phyloP scores from a whole-genome alignment of 2,113 vertebrate genomes.

The western clawed frog (Xenopus tropicalis) region DNA sequence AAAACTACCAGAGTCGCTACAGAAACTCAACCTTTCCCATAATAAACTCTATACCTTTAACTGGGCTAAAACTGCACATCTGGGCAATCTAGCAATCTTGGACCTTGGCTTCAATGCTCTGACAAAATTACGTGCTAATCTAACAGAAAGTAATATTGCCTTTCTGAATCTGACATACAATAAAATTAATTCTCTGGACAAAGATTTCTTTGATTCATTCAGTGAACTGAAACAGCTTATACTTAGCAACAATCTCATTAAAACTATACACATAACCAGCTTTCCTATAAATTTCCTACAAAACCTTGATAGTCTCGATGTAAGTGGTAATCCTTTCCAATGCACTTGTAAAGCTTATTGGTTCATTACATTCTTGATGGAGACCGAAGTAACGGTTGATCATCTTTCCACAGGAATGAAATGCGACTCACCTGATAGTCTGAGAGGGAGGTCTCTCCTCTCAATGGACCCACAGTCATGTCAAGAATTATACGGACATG shows the following conservation, averaged over 20 bases:
- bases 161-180: slow-evolving; percentile 74
- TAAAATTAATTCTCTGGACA: slow-evolving; percentile 57
- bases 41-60: slow-evolving; percentile 65
- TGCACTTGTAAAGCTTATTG: slow-evolving; percentile 71
- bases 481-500: slow-evolving; percentile 69
- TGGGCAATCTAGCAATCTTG: slow-evolving; percentile 58
- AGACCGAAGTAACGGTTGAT: slow-evolving; percentile 57
- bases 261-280: slow-evolving; percentile 52
- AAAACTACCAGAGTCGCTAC: slow-evolving; percentile 59
- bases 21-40: slow-evolving; percentile 53
- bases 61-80: slow-evolving; percentile 61
- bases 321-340: slow-evolving; percentile 71
- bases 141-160: slow-evolving; percentile 48
- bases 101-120: slow-evolving; percentile 67
- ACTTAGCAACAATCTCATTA: slow-evolving; percentile 65
- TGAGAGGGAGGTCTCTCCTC: slow-evolving; percentile 60
- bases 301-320: slow-evolving; percentile 55
- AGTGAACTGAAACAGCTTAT: slow-evolving; percentile 52
- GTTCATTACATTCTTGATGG: slow-evolving; percentile 70
- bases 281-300: slow-evolving; percentile 55
- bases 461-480: slow-evolving; percentile 73
- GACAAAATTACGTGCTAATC: slow-evolving; percentile 39
- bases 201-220: slow-evolving; percentile 60
- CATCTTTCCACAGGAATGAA: slow-evolving; percentile 60
- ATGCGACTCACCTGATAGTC: slow-evolving; percentile 67